phyloP scores from a whole-genome alignment of 2,113 vertebrate genomes.

The Syngnathus typhle region DNA sequence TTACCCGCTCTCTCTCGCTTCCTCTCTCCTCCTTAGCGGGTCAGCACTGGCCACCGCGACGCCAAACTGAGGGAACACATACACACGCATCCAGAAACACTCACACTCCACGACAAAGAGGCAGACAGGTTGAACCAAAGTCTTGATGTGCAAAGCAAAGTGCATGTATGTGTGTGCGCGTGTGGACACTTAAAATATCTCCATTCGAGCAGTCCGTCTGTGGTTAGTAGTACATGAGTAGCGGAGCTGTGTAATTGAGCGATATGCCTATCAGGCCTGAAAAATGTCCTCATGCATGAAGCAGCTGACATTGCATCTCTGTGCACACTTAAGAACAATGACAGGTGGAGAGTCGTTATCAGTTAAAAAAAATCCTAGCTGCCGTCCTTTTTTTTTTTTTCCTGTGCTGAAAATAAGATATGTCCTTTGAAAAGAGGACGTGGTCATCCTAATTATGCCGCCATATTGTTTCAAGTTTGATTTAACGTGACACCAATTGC shows the following conservation, averaged over 20 bases:
- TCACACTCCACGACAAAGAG: conserved; percentile 24
- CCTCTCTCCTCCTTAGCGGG: conserved; percentile 57
- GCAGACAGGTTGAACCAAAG: conserved; percentile 53
- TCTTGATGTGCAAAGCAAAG: conserved; percentile 38
- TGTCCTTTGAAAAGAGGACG: neutral
- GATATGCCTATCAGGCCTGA: conserved; percentile 48
- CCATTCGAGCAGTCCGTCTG: conserved; percentile 49
- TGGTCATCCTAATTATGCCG: conserved; percentile 6
- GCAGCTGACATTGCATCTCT: conserved; percentile 43
- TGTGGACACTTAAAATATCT: conserved; percentile 49
- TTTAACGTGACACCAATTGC: conserved; percentile 22
- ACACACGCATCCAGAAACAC: conserved; percentile 23
- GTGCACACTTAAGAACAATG: conserved; percentile 41
- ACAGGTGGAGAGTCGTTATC: conserved; percentile 48
- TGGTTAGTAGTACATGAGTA: conserved; percentile 52
- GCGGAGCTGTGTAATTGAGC: conserved; percentile 57
- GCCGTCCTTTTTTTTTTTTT: neutral
- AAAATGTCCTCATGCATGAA: conserved; percentile 59
- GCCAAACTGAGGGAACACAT: conserved; percentile 51
- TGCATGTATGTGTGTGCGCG: conserved; percentile 18
- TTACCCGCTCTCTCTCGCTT: conserved; percentile 55
- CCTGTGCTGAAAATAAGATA: neutral
- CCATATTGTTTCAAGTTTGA: conserved; percentile 24
- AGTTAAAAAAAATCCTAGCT: neutral
- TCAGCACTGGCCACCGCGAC: conserved; percentile 59